A percentile compares a stretch with the other conserved stretches of the same genome.
phyloP scores from a whole-genome alignment of 2,113 vertebrate species.

The Hemibagrus wyckioides region DNA sequence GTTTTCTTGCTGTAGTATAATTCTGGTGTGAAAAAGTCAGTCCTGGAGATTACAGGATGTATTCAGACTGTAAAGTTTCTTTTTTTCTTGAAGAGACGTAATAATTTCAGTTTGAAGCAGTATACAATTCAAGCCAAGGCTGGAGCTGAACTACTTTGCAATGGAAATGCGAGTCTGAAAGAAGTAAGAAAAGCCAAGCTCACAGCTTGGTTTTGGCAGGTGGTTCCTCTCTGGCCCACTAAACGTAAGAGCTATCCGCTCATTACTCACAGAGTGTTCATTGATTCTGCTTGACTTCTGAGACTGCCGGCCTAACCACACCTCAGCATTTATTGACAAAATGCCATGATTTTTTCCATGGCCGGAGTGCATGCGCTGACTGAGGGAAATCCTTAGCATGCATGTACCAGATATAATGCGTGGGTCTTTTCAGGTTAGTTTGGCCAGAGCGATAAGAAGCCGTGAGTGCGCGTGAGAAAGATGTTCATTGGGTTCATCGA shows the following conservation, averaged over 20 bases:
- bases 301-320: slow-evolving; percentile 57
- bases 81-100: slow-evolving; percentile 12
- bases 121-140: slow-evolving; percentile 17
- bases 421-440: slow-evolving; percentile 2
- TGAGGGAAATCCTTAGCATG: slow-evolving; percentile 31
- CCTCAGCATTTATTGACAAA: slow-evolving; percentile 61
- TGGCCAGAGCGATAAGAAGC: slow-evolving; percentile 4
- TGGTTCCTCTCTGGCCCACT: slow-evolving; percentile 59
- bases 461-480: neutral
- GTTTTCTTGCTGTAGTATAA: slow-evolving; percentile 26
- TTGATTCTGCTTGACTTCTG: slow-evolving; percentile 65
- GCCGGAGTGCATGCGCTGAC: slow-evolving; percentile 3
- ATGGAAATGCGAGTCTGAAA: slow-evolving; percentile 35
- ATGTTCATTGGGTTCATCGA: neutral
- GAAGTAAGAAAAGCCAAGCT: slow-evolving; percentile 12
- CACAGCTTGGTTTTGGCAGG: slow-evolving; percentile 53
- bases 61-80: neutral
- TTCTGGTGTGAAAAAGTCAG: slow-evolving; percentile 16
- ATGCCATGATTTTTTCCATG: slow-evolving; percentile 58
- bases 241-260: slow-evolving; percentile 64
- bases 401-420: neutral
- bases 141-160: slow-evolving; percentile 3
- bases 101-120: slow-evolving; percentile 33
- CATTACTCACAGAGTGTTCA: slow-evolving; percentile 72
- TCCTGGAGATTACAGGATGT: slow-evolving; percentile 9